Conservation (phyloP, 2,113 vertebrate species). For the Phainopepla nitens region DNA sequence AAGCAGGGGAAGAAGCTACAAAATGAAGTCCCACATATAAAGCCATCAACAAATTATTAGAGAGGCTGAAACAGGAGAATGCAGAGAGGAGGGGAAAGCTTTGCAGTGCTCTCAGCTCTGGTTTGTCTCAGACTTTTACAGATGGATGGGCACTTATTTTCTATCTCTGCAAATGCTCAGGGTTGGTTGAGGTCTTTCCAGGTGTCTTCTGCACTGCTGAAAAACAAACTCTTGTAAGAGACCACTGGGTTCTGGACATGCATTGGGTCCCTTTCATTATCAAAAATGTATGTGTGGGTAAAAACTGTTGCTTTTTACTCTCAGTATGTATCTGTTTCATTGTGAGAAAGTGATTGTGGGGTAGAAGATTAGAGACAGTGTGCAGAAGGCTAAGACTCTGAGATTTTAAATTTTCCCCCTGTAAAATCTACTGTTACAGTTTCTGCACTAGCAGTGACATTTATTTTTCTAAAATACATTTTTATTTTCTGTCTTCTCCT, state of each 20-base stretch:
- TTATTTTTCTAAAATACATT: not conserved
- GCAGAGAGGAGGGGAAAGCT: not conserved
- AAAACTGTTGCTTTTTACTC: not conserved
- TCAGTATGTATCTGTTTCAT: not conserved
- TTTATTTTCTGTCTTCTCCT: not conserved
- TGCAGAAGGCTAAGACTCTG: not conserved
- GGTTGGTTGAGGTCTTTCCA: not conserved
- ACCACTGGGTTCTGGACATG: not conserved
- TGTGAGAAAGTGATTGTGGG: not conserved
- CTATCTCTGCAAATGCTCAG: conserved; percentile 12
- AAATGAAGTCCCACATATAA: not conserved
- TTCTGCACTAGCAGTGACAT: not conserved
- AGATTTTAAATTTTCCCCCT: not conserved
- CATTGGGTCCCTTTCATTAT: not conserved
- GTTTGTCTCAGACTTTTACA: conserved; percentile 16
- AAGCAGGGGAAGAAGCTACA: not conserved
- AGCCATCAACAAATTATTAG: conserved; percentile 3
- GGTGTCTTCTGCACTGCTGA: not conserved
- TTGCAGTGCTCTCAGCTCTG: conserved; percentile 20
- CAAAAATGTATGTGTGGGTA: not conserved
- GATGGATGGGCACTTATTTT: conserved; percentile 19
- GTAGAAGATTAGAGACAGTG: not conserved
- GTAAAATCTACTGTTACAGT: not conserved
- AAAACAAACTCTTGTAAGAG: not conserved
- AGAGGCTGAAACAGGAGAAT: not conserved